These are phyloP conservation scores for Struthio camelus DNA, from an alignment of 2,113 vertebrate genomes.

Conservation along the genomic window DNA sequence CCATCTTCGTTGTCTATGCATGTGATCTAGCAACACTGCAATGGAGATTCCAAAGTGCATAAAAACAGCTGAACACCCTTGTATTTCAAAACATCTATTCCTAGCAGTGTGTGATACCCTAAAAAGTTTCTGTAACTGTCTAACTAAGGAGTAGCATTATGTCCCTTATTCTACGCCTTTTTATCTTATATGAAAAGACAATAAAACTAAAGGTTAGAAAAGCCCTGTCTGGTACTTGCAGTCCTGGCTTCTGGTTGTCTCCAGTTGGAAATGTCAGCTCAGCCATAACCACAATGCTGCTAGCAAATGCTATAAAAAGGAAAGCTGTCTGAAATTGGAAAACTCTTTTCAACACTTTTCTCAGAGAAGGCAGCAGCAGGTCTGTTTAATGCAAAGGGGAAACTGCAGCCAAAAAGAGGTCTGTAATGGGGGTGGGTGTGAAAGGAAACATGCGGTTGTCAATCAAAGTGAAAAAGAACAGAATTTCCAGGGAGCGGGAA, in stretches of 20 bases:
- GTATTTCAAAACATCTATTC: background rate
- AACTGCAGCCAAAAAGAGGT: slow-evolving; percentile 33
- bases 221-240: background rate
- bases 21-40: background rate
- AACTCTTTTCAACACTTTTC: background rate
- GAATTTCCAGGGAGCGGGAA: slow-evolving; percentile 18
- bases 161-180: background rate
- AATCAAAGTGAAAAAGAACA: slow-evolving; percentile 36
- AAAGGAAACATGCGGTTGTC: slow-evolving; percentile 55
- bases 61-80: background rate
- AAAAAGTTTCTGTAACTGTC: background rate
- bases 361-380: slow-evolving; percentile 1
- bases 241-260: background rate
- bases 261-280: background rate
- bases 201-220: slow-evolving; percentile 24
- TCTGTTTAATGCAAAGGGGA: background rate
- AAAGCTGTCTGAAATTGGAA: background rate
- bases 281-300: background rate
- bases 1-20: background rate
- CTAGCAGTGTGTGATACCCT: background rate
- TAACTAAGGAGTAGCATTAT: background rate
- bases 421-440: slow-evolving; percentile 29
- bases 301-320: slow-evolving; percentile 23
- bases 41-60: background rate
- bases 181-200: background rate